phyloP scores from a whole-genome alignment of 1,140 invertebrate genomes.

The Papilio aristodemus region DNA sequence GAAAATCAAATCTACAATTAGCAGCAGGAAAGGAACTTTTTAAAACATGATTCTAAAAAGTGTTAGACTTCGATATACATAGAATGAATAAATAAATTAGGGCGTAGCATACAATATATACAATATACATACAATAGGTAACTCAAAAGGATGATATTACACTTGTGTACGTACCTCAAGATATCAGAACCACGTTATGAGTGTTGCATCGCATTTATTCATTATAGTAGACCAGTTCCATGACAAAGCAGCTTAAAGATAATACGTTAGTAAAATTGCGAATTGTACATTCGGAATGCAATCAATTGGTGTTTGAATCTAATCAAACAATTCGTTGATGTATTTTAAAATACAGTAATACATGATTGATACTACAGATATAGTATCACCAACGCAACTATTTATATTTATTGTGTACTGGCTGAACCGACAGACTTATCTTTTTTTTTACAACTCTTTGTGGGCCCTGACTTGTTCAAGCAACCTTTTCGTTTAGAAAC shows the following conservation, averaged over 20 bases:
- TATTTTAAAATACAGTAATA: background rate
- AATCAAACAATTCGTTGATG: background rate
- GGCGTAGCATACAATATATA: no score
- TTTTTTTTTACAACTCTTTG: no score
- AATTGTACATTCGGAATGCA: slow-evolving; percentile 40
- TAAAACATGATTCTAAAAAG: no score
- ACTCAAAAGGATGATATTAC: background rate
- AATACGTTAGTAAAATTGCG: slow-evolving; percentile 62
- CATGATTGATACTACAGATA: background rate
- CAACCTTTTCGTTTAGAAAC: no score
- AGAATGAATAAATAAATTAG: no score
- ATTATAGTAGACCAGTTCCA: slow-evolving; percentile 51
- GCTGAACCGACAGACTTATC: no score
- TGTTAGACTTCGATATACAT: no score
- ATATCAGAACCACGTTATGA: slow-evolving; percentile 40
- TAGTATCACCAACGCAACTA: background rate
- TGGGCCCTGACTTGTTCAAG: no score
- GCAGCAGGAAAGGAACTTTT: no score
- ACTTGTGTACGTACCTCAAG: background rate
- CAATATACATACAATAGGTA: no score
- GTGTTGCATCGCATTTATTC: slow-evolving; percentile 56
- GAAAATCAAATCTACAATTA: no score
- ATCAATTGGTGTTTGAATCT: slow-evolving; percentile 36
- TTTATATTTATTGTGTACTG: background rate
- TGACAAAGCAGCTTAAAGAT: slow-evolving; percentile 75